Percentiles rank a stretch among this genome's conserved stretches.
These are phyloP conservation scores for Menura novaehollandiae DNA, from an alignment of 2,113 vertebrate genomes.

Conservation along the genomic window DNA sequence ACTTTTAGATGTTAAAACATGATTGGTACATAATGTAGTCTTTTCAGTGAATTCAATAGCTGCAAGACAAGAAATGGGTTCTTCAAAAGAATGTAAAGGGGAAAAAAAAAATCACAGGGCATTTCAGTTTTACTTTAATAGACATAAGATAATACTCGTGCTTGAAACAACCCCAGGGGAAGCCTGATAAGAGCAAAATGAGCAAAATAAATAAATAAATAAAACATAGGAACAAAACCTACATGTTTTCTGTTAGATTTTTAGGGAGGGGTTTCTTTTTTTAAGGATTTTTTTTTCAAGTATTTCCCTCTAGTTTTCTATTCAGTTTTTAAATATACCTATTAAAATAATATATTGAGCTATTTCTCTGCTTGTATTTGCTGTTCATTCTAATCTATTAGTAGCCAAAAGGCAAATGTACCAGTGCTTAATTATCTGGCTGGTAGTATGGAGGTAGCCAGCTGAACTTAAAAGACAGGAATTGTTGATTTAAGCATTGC, in stretches of 20 bases:
- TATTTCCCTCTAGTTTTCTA: not conserved
- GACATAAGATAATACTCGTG: not conserved
- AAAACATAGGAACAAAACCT: not conserved
- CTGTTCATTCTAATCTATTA: not conserved
- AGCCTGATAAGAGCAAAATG: not conserved
- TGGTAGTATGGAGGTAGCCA: not conserved
- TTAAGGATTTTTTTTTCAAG: accelerated
- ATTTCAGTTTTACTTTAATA: not conserved
- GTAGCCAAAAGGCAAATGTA: not conserved
- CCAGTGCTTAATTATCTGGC: not conserved
- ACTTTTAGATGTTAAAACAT: not conserved
- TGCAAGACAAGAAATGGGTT: not conserved
- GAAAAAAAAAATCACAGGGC: not conserved
- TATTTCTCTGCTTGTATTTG: not conserved
- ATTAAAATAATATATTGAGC: not conserved
- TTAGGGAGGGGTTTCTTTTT: not conserved
- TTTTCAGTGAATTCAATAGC: not conserved
- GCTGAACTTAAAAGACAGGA: not conserved
- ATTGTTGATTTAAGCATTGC: not conserved
- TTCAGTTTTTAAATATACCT: not conserved
- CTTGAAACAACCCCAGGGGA: not conserved
- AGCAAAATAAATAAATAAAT: not conserved
- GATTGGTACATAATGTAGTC: not conserved
- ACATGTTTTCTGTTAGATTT: not conserved
- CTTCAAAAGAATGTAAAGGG: not conserved